A percentile compares a stretch with the other conserved stretches of the same genome.
Conservation (phyloP, 1,140 invertebrate genomes). For the Drosophila dunni region DNA sequence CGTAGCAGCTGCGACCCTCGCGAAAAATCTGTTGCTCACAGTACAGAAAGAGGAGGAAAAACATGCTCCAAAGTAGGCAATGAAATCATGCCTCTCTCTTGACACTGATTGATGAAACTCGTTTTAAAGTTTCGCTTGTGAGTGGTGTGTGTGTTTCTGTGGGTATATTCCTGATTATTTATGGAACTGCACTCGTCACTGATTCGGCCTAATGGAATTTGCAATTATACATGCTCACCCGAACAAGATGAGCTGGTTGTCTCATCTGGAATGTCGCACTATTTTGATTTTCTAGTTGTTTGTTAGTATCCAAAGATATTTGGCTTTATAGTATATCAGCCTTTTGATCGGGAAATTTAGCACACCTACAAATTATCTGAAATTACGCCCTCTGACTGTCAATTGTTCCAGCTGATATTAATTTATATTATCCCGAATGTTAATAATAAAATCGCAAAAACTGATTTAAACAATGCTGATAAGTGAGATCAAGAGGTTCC, state of each 20-base stretch:
- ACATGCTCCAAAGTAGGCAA: conserved; percentile 29
- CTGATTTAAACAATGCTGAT: too few relatives aligned
- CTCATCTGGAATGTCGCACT: background rate
- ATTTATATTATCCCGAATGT: too few relatives aligned
- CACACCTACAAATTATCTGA: too few relatives aligned
- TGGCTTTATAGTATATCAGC: too few relatives aligned
- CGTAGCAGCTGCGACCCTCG: conserved; percentile 24
- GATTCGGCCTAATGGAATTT: conserved; percentile 42
- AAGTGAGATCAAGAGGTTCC: too few relatives aligned
- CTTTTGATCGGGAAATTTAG: too few relatives aligned
- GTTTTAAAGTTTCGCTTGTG: conserved; percentile 23
- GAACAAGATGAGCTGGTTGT: conserved; percentile 31
- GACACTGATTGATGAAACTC: conserved; percentile 14
- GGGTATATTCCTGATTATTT: conserved; percentile 46
- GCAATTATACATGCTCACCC: conserved; percentile 30
- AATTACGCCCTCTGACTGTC: too few relatives aligned
- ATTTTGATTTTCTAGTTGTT: background rate
- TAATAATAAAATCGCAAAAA: too few relatives aligned
- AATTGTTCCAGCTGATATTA: too few relatives aligned
- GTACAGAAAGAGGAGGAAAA: background rate
- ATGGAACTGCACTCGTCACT: conserved; percentile 29
- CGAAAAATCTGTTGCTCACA: conserved; percentile 12
- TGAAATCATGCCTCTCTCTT: background rate
- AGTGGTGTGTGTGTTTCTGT: conserved; percentile 15
- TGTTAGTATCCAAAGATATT: background rate